These are phyloP conservation scores for Bembecia ichneumoniformis DNA, from an alignment of 2,888 invertebrate genomes.

Conservation along the genomic window DNA sequence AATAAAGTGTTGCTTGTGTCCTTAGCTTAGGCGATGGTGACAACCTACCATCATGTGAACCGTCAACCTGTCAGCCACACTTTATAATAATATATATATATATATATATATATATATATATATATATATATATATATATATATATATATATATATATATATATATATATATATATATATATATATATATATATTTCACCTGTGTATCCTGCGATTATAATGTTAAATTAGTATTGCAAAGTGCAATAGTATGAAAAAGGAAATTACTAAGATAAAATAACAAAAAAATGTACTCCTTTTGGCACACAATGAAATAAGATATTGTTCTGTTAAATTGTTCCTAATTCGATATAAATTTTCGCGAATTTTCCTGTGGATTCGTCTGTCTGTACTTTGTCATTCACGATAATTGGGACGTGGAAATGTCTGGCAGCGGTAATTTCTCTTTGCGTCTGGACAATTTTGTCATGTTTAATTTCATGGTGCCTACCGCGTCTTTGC, in stretches of 20 bases:
- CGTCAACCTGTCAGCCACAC: too few relatives aligned
- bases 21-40: too few relatives aligned
- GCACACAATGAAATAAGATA: constrained; percentile 10
- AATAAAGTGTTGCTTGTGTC: too few relatives aligned
- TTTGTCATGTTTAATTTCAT: constrained; percentile 57
- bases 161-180: too few relatives aligned
- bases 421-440: constrained; percentile 38
- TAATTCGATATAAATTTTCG: constrained; percentile 28
- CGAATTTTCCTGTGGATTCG: constrained; percentile 11
- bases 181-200: too few relatives aligned
- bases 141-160: too few relatives aligned
- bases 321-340: constrained; percentile 17
- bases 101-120: too few relatives aligned
- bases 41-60: too few relatives aligned
- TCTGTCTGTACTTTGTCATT: constrained; percentile 47
- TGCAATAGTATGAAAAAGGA: background rate
- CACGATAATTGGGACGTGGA: constrained; percentile 46
- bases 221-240: too few relatives aligned
- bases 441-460: constrained; percentile 49
- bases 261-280: constrained; percentile 4
- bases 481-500: constrained; percentile 32
- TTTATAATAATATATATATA: too few relatives aligned
- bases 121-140: too few relatives aligned
- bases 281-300: constrained; percentile 11
- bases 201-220: too few relatives aligned